Percentiles rank a stretch among this genome's conserved stretches.
Conservation (phyloP, 2,113 vertebrate species). For the Hiodon tergisus region DNA sequence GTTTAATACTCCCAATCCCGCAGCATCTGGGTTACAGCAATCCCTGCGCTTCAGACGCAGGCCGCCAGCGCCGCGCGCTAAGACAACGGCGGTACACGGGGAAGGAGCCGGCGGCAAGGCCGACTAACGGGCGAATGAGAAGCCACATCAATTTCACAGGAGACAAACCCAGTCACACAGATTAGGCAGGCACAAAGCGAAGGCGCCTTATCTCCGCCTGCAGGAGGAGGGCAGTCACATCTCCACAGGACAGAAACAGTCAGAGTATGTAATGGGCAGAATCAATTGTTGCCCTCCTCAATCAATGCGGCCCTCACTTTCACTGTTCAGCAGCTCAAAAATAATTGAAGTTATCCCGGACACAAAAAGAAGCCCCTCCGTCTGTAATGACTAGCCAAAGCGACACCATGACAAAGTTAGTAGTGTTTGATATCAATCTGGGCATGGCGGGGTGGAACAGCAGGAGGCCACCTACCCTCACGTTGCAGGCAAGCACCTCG, state of each 20-base stretch:
- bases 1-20: slow-evolving; percentile 20
- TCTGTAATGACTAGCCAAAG: slow-evolving; percentile 96
- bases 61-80: slow-evolving; percentile 38
- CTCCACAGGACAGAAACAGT: slow-evolving; percentile 99
- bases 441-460: no score
- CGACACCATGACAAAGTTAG: slow-evolving; percentile 86
- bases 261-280: slow-evolving; percentile 99
- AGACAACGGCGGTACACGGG: slow-evolving; percentile 66
- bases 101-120: slow-evolving; percentile 77
- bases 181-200: slow-evolving; percentile 99
- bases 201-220: slow-evolving; percentile 94
- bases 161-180: slow-evolving; percentile 99
- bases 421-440: slow-evolving; percentile 53
- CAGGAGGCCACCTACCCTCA: no score
- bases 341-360: slow-evolving; percentile 94
- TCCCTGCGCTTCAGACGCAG: slow-evolving; percentile 44
- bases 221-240: slow-evolving; percentile 99
- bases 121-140: slow-evolving; percentile 93
- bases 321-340: slow-evolving; percentile 97
- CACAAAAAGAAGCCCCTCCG: slow-evolving; percentile 55
- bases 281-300: slow-evolving; percentile 99
- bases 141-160: slow-evolving; percentile 99
- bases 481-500: no score
- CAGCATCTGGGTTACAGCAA: slow-evolving; percentile 67
- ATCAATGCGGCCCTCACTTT: slow-evolving; percentile 98